Conservation (phyloP, 2,797 vertebrate species). For the Onychomys leucogaster region DNA sequence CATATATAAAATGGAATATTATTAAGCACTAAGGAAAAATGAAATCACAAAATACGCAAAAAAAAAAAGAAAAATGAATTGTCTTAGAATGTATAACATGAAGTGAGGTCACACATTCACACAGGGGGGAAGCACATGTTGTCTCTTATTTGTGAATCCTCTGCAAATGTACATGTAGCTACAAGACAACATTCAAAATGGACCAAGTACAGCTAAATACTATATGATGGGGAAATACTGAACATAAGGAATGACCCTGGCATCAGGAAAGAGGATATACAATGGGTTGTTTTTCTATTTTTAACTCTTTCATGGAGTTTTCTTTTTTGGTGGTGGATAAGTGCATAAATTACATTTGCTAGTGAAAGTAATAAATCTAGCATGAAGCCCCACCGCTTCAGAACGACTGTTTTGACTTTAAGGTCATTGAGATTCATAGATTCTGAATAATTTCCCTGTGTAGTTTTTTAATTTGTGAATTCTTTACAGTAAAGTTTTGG, state of each 20-base stretch:
- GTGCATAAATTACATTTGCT: background rate
- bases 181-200: background rate
- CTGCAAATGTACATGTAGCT: background rate
- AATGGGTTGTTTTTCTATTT: background rate
- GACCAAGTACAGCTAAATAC: background rate
- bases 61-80: background rate
- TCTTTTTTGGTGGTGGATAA: background rate
- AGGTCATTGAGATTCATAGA: background rate
- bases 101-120: background rate
- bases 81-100: background rate
- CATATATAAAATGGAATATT: background rate
- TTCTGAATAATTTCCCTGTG: background rate
- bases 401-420: background rate
- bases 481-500: too few species aligned
- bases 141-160: background rate
- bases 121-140: background rate
- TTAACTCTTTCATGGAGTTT: background rate
- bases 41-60: background rate
- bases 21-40: background rate
- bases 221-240: background rate
- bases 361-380: background rate
- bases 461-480: too few species aligned
- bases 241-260: background rate
- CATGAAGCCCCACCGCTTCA: background rate
- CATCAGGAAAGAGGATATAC: background rate